Base-by-base conservation (phyloP, 2,113 vertebrate genomes). In the Scalopus aquaticus region DNA sequence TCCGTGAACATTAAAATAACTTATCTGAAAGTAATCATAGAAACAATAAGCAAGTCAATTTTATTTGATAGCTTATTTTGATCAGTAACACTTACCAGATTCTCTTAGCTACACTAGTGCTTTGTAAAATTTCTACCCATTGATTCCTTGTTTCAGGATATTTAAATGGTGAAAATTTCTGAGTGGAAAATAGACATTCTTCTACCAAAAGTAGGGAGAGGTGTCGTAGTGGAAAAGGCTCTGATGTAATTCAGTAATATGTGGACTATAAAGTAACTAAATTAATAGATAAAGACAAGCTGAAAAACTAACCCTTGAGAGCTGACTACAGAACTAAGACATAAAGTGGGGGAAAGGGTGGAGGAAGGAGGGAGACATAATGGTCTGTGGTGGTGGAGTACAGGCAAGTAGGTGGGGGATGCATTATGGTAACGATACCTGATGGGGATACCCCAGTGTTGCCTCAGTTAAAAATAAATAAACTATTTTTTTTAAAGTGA, bases 31-130 rank as follows among this genome's bases (percentile, higher is more conserved):
- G 72, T 74, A 80, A 65, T 88, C 4, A 70, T 51, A 78, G 60
- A 74, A 62, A 86, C 79, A 91, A 60, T 62, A 83, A 88, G n/a
- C 32, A 79, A 94, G 64, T n/a, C 74, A 70, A 74, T 94, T 94
- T 85, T 76, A 85, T 91, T 67, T 46, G 49, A 28, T 81, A 54
- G 22, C 32, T 93, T 82, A 60, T 74, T 92, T 95, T 93, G 39
- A 64, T 89, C 51, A 73, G 37, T 67, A 82, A 85, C 4, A 28
- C 49, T 89, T 85, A 39, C 42, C 22, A n/a, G 13, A 22, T 37
- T 6, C 16, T 91, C 28, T 62, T 42, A 72, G n/a, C 46, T 67
- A 37, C 1, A 28, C 30, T 62, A 11, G 11, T 73, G n/a, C 58
- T 28, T 42, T 96, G 30, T 46, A 89, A 77, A 91, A 80, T 67